Base-by-base conservation (phyloP, 2,888 invertebrate genomes). In the Horisme vitalbata region DNA sequence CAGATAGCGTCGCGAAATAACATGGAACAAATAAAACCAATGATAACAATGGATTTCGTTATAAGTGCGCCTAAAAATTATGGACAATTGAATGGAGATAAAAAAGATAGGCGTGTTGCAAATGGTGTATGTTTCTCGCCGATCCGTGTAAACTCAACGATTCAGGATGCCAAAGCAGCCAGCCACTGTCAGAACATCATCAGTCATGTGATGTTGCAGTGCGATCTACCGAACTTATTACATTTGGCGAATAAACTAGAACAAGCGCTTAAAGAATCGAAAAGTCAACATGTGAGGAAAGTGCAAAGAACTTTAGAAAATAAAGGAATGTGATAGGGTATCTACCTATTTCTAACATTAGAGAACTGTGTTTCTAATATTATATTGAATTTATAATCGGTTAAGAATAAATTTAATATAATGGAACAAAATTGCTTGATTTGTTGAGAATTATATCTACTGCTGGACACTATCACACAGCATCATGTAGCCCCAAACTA, bases 261-360 rank as follows among this genome's bases (percentile, higher is more conserved):
- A 44, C 82, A 86, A 61, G 92, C 92, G 11, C 61, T 92, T 34
- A 90, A 90, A 52, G 92, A 92, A 71, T 90, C 91, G 1, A 90
- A 88, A 52, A 91, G 90, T 59, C 91, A 91, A 58, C 91, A 92
- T 68, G 83, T 91, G 5, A 81, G 91, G 4, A 90, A 89, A 73
- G 85, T 92, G 28, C 87, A 90, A 60, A 86, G 89, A 69, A 81
- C 81, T 38, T 65, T 91, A 49, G 54, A 53, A 37, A 34, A 14
- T 14, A n/a, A 8, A 18, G 10, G 12, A 6, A 12, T 4, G 18
- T 18, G 18, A 18, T 6, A 18, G 6, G 18, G 4, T 18, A 18
- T 18, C 1, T 18, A 5, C 15, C 15, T 15, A n/a, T n/a, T n/a
- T n/a, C n/a, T n/a, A n/a, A n/a, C n/a, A n/a, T n/a, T n/a, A n/a